Conservation (phyloP, 2,797 vertebrate species). For the Rallus crepitans region DNA sequence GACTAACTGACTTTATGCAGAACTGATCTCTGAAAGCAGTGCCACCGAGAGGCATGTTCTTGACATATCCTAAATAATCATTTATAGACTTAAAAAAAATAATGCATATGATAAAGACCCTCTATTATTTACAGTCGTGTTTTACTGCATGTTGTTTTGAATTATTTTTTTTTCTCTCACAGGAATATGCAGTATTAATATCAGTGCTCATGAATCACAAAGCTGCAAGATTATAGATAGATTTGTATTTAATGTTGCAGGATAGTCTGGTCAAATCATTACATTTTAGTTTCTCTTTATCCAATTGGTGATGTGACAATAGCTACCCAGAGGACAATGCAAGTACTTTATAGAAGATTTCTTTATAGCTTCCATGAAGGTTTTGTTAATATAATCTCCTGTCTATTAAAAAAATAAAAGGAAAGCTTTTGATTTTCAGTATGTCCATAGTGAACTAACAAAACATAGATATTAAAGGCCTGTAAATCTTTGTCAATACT, state of each 20-base stretch:
- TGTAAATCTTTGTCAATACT: not conserved
- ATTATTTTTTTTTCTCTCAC: not conserved
- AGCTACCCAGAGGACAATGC: not conserved
- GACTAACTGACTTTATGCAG: not conserved
- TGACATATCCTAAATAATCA: not conserved
- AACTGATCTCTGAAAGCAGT: not conserved
- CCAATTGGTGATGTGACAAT: not conserved
- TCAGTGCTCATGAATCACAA: not conserved
- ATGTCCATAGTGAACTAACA: not conserved
- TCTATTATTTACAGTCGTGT: not conserved
- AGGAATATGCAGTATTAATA: not conserved
- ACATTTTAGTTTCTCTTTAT: not conserved
- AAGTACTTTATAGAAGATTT: not conserved
- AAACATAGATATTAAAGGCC: not conserved
- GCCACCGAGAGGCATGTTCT: not conserved
- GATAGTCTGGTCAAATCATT: not conserved
- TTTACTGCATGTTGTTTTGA: not conserved
- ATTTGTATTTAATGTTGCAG: not conserved
- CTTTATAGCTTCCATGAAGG: not conserved
- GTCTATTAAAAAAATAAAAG: constrained; percentile 44
- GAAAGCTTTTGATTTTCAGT: not conserved
- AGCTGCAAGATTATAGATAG: not conserved
- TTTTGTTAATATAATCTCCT: not conserved
- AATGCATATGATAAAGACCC: not conserved
- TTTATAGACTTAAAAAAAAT: not conserved